Base-by-base conservation (phyloP, 2,113 vertebrate genomes). In the Apistogramma diplotaenia region DNA sequence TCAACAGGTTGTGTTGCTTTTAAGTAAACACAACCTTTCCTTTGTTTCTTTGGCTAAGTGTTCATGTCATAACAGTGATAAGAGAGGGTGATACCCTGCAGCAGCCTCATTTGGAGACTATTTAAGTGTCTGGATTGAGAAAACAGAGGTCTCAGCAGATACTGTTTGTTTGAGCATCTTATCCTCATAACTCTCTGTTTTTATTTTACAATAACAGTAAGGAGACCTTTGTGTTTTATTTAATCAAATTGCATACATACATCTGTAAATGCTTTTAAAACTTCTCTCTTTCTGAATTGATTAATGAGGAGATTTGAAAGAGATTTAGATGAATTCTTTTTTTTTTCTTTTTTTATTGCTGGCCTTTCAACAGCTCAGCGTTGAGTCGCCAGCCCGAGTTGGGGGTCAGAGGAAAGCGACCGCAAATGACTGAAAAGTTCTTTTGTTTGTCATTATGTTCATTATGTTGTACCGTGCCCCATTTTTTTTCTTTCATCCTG, bases 351-450 rank as follows among this genome's bases (percentile, higher is more conserved):
- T 79, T 37, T 40, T 13, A 84, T 46, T 2, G 25, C 35, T 11
- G 80, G 67, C 58, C 74, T 46, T 67, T 73, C 40, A 46, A 62
- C 13, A 2, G 57, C 76, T 76, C 33, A 55, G 80, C 57, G 23
- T 85, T 5, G 25, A 56, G 77, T 70, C 3, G 8, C 51, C 21
- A 18, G 19, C 25, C 51, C 43, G 82, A 60, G 84, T 55, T 53
- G 59, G 79, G 76, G 84, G 85, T 83, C 73, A 79, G 60, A 89
- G 82, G 55, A 72, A 88, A 89, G 85, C 37, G 33, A 82, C 70
- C 61, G 78, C 84, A 85, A 90, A 93, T 91, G 90, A 91, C 86
- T 91, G 86, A 92, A 93, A 90, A 92, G 90, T 94, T 87, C 92
- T 88, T 93, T 93, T 93, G 92, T 93, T 89, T 89, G 89, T 91